A percentile compares a stretch with the other conserved stretches of the same genome.
Evolutionary conservation across 2,113 vertebrate genomes (phyloP).

Genomic region (Nannospalax galili): DNA sequence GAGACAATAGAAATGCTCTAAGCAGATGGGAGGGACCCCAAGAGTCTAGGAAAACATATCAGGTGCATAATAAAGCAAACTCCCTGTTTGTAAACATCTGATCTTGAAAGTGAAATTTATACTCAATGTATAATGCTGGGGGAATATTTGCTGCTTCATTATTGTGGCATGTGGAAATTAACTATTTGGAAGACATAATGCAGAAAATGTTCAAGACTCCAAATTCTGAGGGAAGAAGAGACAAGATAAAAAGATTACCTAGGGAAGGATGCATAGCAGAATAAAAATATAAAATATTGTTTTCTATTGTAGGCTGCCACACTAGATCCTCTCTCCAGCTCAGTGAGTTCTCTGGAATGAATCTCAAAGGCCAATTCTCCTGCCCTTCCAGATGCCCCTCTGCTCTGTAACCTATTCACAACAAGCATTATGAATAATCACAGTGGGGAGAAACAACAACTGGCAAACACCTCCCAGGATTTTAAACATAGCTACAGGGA

Average conservation of each 20-base stretch:
- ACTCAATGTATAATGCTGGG: neutral
- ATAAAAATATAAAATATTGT: slow-evolving; percentile 45
- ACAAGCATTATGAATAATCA: neutral
- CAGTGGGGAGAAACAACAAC: neutral
- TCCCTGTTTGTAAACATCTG: slow-evolving; percentile 33
- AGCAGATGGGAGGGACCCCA: neutral
- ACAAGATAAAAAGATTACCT: slow-evolving; percentile 45
- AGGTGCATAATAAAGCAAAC: slow-evolving; percentile 50
- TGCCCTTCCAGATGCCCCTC: neutral
- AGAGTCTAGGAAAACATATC: neutral
- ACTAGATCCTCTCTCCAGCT: slow-evolving; percentile 45
- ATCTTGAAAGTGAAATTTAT: slow-evolving; percentile 36
- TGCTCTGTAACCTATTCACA: slow-evolving; percentile 5
- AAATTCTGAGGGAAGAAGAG: slow-evolving; percentile 24
- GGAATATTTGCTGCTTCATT: neutral
- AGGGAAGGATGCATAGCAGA: neutral
- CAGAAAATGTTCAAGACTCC: neutral
- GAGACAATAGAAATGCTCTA: neutral
- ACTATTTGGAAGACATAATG: slow-evolving; percentile 31
- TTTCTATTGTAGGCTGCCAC: slow-evolving; percentile 12
- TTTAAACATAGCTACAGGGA: neutral
- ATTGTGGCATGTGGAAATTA: slow-evolving; percentile 31
- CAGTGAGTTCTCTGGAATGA: slow-evolving; percentile 31
- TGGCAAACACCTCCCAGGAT: neutral
- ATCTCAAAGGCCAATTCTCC: slow-evolving; percentile 27